These are phyloP conservation scores for Cataglyphis cursor DNA, from an alignment of 2,888 invertebrate genomes.

Conservation along the genomic window DNA sequence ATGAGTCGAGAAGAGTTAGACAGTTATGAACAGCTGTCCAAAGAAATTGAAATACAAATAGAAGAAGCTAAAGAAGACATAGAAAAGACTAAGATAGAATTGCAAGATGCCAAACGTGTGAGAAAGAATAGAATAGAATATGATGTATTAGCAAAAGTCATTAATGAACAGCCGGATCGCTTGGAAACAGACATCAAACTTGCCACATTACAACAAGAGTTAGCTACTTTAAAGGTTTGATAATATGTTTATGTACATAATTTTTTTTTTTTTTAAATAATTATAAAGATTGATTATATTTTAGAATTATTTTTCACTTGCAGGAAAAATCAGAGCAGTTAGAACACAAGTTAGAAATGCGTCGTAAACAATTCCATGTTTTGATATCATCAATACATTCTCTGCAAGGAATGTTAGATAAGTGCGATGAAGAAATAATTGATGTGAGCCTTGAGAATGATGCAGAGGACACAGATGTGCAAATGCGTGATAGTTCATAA, in stretches of 20 bases:
- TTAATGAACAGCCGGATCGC: constrained; percentile 96
- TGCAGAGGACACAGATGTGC: constrained; percentile 79
- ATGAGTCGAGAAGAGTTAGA: constrained; percentile 95
- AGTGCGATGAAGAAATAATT: constrained; percentile 89
- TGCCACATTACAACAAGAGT: constrained; percentile 91
- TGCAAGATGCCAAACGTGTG: constrained; percentile 94
- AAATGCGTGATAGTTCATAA: constrained; percentile 67
- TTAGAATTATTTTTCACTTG: background rate
- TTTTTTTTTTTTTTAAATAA: background rate
- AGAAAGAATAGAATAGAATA: constrained; percentile 97
- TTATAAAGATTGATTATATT: constrained; percentile 3
- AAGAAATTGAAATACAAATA: constrained; percentile 93
- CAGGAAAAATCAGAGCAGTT: constrained; percentile 91
- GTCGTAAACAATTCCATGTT: constrained; percentile 96
- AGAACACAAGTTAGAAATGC: constrained; percentile 92
- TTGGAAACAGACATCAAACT: constrained; percentile 92
- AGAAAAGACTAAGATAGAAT: constrained; percentile 92
- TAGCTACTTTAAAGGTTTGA: constrained; percentile 89
- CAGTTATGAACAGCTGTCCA: constrained; percentile 93
- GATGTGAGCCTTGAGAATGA: constrained; percentile 87
- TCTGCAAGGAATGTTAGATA: constrained; percentile 93
- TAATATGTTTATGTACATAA: constrained; percentile 19
- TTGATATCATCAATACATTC: constrained; percentile 95
- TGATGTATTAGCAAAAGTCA: constrained; percentile 96
- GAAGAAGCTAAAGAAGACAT: constrained; percentile 93